phyloP scores from a whole-genome alignment of 2,797 vertebrate species.

The Peromyscus eremicus region DNA sequence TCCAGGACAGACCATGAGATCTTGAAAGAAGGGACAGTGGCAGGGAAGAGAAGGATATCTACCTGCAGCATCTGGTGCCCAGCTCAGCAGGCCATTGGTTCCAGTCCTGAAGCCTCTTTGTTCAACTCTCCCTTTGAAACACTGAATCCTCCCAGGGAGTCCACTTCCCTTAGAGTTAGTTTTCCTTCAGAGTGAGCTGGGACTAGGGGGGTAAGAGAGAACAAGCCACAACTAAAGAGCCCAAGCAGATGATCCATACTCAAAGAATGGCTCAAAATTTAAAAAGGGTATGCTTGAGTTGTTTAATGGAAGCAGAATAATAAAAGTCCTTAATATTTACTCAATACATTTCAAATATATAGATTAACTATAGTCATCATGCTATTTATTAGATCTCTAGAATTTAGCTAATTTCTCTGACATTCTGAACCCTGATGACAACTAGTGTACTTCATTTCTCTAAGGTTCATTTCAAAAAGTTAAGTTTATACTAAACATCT shows the following conservation, averaged over 20 bases:
- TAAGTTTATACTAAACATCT: background rate
- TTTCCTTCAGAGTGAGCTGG: background rate
- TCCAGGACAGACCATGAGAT: background rate
- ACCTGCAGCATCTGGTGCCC: background rate
- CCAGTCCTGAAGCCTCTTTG: background rate
- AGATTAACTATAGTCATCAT: background rate
- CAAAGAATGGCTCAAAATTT: background rate
- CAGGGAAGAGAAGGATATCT: background rate
- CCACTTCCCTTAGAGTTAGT: background rate
- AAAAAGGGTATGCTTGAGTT: background rate
- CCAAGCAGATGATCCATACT: background rate
- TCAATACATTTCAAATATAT: background rate
- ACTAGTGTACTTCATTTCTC: background rate
- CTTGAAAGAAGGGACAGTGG: background rate
- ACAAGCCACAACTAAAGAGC: background rate
- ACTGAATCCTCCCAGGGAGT: conserved; percentile 24
- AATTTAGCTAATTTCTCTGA: background rate
- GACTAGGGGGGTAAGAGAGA: background rate
- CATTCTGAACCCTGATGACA: background rate
- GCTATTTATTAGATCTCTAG: background rate
- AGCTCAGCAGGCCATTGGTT: background rate
- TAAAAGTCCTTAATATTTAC: background rate
- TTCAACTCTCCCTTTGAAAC: background rate
- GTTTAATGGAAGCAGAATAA: background rate
- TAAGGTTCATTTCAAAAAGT: background rate